Evolutionary conservation across 2,113 vertebrate species (phyloP).

Genomic region (Pseudorectes ferrugineus): DNA sequence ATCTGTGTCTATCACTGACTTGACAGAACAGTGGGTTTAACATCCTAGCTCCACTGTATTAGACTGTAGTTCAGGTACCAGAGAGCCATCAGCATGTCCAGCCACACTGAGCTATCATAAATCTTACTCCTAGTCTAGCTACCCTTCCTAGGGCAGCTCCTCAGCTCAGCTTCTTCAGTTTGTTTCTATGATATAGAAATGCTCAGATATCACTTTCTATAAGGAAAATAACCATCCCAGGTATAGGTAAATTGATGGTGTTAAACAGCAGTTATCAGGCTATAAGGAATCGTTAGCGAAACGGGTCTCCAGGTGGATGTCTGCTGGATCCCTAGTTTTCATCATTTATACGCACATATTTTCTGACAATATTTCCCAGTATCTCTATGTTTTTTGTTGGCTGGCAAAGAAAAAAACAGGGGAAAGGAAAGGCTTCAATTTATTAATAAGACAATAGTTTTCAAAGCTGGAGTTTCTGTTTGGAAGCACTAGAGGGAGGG

Average conservation of each 20-base stretch:
- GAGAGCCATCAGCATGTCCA: neutral
- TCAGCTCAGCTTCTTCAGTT: neutral
- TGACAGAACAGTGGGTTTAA: neutral
- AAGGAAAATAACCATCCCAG: neutral
- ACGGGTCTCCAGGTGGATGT: neutral
- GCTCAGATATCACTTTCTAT: neutral
- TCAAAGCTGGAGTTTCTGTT: neutral
- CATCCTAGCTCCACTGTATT: neutral
- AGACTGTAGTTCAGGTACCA: neutral
- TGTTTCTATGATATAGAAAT: neutral
- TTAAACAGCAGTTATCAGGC: neutral
- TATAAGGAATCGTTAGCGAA: neutral
- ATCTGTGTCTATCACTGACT: neutral
- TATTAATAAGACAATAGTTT: neutral
- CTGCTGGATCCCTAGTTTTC: neutral
- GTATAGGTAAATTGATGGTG: neutral
- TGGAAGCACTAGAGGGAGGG: neutral
- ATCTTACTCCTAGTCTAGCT: neutral
- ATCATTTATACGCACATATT: neutral
- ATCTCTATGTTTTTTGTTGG: neutral
- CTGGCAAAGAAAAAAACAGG: neutral
- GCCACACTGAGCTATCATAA: neutral
- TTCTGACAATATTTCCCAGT: neutral
- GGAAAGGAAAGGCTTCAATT: neutral
- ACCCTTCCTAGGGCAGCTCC: neutral